phyloP scores from a whole-genome alignment of 2,113 vertebrate species.

The Rhipidura dahli region DNA sequence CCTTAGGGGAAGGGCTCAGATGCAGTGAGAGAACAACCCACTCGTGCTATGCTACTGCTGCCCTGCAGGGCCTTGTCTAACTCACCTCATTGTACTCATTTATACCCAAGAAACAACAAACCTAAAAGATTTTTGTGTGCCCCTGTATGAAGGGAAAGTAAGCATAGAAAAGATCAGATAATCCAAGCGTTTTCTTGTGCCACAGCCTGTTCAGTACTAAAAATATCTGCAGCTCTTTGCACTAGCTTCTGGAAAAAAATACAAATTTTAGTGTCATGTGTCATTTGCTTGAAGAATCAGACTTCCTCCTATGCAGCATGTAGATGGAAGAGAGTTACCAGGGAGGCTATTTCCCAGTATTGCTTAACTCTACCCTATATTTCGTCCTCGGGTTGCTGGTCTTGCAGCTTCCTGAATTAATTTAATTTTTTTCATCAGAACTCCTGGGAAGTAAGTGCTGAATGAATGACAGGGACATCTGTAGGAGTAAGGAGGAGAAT shows the following conservation, averaged over 20 bases:
- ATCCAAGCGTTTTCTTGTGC: not conserved
- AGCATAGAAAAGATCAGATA: not conserved
- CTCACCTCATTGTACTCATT: not conserved
- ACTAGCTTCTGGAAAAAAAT: not conserved
- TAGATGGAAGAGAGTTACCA: not conserved
- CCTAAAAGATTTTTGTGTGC: not conserved
- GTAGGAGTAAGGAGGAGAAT: not conserved
- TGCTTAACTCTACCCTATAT: not conserved
- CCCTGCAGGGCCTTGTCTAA: not conserved
- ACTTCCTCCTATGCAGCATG: not conserved
- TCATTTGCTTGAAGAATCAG: not conserved
- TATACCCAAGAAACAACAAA: not conserved
- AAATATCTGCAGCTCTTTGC: not conserved
- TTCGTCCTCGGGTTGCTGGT: not conserved
- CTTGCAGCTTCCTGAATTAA: not conserved
- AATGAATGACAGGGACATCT: conserved; percentile 27
- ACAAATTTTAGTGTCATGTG: not conserved
- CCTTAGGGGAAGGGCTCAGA: not conserved
- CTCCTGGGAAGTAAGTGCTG: not conserved
- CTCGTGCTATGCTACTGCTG: not conserved
- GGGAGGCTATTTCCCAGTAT: not conserved
- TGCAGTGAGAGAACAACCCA: not conserved
- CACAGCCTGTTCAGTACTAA: not conserved
- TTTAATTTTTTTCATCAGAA: not conserved
- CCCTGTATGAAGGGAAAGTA: not conserved